Evolutionary conservation across 2,888 invertebrate genomes (phyloP).

Genomic region (Stenichneumon culpator): DNA sequence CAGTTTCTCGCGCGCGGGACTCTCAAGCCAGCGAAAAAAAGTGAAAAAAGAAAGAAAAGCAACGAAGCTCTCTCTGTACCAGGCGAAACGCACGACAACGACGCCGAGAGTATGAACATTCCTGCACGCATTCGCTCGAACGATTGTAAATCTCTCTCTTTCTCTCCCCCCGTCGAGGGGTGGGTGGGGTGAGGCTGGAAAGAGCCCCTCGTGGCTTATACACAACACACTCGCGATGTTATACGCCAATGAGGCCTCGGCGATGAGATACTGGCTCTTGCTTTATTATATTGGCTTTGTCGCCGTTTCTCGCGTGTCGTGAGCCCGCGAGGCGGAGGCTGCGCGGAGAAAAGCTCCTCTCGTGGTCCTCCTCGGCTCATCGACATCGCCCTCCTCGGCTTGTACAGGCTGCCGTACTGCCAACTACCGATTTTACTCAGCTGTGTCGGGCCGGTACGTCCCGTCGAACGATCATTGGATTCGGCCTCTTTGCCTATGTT

Average conservation of each 20-base stretch:
- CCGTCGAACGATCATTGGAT: conserved; percentile 16
- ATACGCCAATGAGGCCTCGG: conserved; percentile 81
- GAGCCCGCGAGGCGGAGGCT: conserved; percentile 47
- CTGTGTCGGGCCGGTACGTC: conserved; percentile 44
- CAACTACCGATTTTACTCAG: conserved; percentile 19
- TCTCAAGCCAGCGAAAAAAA: conserved; percentile 64
- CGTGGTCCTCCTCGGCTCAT: conserved; percentile 34
- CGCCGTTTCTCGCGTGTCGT: conserved; percentile 69
- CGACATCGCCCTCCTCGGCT: conserved; percentile 31
- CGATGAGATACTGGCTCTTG: conserved; percentile 80
- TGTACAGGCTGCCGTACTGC: conserved; percentile 44
- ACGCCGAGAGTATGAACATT: conserved; percentile 79
- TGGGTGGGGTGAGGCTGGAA: background rate
- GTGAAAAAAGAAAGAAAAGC: conserved; percentile 41
- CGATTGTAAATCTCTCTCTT: conserved; percentile 80
- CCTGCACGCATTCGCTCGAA: conserved; percentile 81
- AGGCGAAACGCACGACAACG: conserved; percentile 62
- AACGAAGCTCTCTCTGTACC: conserved; percentile 64
- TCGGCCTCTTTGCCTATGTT: conserved; percentile 30
- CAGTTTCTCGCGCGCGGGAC: conserved; percentile 62
- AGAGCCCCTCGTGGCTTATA: conserved; percentile 52
- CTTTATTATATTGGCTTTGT: conserved; percentile 79
- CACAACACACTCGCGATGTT: conserved; percentile 76
- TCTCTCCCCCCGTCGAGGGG: conserved; percentile 19
- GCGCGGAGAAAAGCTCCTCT: conserved; percentile 30